Evolutionary conservation across 92 coral and sea anemone genomes (phyloP), one percentile per base, ranked within the genome.

Genomic region (Phymanthus crucifer): DNA sequence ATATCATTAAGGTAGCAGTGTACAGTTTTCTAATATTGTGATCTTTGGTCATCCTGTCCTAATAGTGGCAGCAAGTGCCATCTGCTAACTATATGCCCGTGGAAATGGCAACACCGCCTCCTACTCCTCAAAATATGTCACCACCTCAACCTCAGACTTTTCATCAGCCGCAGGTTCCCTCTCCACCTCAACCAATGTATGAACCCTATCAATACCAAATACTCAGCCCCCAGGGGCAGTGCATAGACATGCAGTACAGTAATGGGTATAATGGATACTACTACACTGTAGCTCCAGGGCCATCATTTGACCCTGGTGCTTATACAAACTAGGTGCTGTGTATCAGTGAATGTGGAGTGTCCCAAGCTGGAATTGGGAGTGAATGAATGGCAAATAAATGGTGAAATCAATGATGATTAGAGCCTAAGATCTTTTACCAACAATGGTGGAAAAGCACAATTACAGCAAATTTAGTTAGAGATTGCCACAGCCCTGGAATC

Each of bases 41-140:
- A 80, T 80, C 32, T 80, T 80, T 80, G 84, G 84, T 80, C 76
- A 61, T 70, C 83, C 68, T 84, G 87, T 88, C 73, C 78, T 58
- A 66, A 70, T 75, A 85, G 93, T 89, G 93, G 93, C 93, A 86
- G 75, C 93, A 83, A 77, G 84, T 85, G 78, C 90, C 93, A 66
- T 86, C 87, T 70, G 80, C 87, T 66, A 78, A 84, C 85, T 89
- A 85, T 89, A 58, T 85, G 84, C 93, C 93, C 33, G 84, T 89
- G 90, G 93, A 89, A 82, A 75, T 86, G 76, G 93, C 83, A 7
- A 87, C 90, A 50, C 88, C 90, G 27, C 93, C 93, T 40, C 90
- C 93, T 43, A 85, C 89, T 37, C 93, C 93, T 65, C 90, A 79
- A 54, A 84, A 81, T 36, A 88, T 84, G 88, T 87, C 92, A 66